A percentile compares a stretch with the other conserved stretches of the same genome.
phyloP scores from a whole-genome alignment of 2,113 vertebrate species.

The Marmota flaviventris region DNA sequence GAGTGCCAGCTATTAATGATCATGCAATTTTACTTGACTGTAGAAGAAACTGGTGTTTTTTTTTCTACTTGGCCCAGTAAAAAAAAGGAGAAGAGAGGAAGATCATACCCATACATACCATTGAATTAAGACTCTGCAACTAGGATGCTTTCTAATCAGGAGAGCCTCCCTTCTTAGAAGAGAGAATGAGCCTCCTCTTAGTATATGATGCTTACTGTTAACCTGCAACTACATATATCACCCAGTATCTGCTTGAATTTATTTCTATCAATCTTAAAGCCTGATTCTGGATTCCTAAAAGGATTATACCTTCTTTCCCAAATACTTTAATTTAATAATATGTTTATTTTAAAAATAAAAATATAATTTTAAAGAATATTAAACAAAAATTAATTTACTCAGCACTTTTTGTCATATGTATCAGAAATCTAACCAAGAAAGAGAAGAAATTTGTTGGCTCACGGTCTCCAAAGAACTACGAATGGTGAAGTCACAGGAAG shows the following conservation, averaged over 20 bases:
- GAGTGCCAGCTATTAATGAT: not conserved
- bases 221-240: not conserved
- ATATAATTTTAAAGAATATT: slow-evolving; percentile 43
- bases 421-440: not conserved
- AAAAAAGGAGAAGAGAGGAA: not conserved
- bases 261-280: slow-evolving; percentile 5
- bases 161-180: not conserved
- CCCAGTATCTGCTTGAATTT: not conserved
- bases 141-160: not conserved
- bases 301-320: not conserved
- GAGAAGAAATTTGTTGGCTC: not conserved
- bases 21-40: not conserved
- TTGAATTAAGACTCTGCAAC: not conserved
- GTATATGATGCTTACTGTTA: not conserved
- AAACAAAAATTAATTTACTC: slow-evolving; percentile 30
- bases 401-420: not conserved
- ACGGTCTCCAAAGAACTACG: not conserved
- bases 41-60: not conserved
- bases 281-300: not conserved
- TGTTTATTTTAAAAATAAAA: slow-evolving; percentile 13
- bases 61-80: not conserved
- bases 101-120: not conserved
- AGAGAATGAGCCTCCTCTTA: not conserved
- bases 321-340: not conserved
- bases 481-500: not conserved